Evolutionary conservation across 2,888 invertebrate genomes (phyloP).

Genomic region (Rotaria sp.): DNA sequence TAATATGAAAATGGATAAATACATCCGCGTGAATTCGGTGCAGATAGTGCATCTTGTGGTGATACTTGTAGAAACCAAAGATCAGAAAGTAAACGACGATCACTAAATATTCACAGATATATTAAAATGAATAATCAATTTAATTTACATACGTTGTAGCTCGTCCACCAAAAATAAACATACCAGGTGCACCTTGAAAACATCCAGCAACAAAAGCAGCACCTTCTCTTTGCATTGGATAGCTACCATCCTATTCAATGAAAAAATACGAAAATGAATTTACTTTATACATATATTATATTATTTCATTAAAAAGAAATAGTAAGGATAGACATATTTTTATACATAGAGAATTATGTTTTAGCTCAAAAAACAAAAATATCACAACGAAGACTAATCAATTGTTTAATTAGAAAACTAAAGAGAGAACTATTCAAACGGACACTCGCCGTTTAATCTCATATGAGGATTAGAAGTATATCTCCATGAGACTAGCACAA

Average conservation of each 20-base stretch:
- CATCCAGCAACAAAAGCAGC: conserved; percentile 18
- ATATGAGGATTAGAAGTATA: too few species aligned
- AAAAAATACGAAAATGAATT: not conserved
- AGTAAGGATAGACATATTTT: too few species aligned
- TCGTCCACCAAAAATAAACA: conserved; percentile 19
- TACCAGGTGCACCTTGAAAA: not conserved
- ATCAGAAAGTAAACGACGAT: conserved; percentile 27
- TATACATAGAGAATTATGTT: too few species aligned
- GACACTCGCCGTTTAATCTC: too few species aligned
- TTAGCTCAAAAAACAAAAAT: too few species aligned
- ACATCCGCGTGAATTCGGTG: not conserved
- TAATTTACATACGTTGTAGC: not conserved
- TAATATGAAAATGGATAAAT: conserved; percentile 26
- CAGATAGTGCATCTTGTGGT: not conserved
- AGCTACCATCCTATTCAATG: not conserved
- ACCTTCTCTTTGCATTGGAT: conserved; percentile 26
- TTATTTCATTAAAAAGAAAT: too few species aligned
- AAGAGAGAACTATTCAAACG: too few species aligned
- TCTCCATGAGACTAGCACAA: too few species aligned
- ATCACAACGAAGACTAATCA: too few species aligned
- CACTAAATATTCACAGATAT: not conserved
- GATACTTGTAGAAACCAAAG: conserved; percentile 26
- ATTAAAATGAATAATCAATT: not conserved
- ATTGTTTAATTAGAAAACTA: too few species aligned
- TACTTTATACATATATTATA: too few species aligned